Conservation (phyloP, 1,140 invertebrate species). For the Bilobella aurantiaca region DNA sequence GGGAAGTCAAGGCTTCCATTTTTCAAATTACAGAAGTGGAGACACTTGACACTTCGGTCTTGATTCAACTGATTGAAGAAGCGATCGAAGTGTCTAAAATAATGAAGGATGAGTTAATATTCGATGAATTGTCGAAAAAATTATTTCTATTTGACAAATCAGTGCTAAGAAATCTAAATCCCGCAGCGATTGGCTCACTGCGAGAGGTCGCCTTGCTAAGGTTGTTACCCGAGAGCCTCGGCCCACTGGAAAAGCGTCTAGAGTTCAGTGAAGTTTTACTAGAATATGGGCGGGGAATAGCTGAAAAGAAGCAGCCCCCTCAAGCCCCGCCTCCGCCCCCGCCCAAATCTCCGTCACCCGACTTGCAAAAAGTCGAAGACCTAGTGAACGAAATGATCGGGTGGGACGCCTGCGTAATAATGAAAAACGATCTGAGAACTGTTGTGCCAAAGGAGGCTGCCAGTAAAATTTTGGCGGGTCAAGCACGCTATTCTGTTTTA, state of each 20-base stretch:
- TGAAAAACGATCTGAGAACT: slow-evolving; percentile 62
- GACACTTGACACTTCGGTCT: not conserved
- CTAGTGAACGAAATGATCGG: slow-evolving; percentile 33
- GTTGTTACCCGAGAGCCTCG: not conserved
- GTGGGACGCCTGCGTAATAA: slow-evolving; percentile 47
- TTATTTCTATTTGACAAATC: not conserved
- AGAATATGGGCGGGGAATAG: slow-evolving; percentile 1
- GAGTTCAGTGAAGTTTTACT: not conserved
- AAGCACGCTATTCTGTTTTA: slow-evolving; percentile 62
- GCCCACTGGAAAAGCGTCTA: not conserved
- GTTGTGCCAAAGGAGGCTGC: slow-evolving; percentile 64
- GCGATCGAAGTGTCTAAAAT: not conserved
- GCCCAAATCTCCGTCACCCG: not conserved
- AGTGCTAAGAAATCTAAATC: not conserved
- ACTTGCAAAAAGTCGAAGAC: slow-evolving; percentile 21
- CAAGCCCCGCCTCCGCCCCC: too few species aligned
- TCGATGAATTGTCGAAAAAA: not conserved
- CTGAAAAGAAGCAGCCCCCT: too few species aligned
- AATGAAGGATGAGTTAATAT: not conserved
- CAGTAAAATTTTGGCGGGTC: slow-evolving; percentile 58
- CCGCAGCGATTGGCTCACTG: not conserved
- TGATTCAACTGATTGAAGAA: not conserved
- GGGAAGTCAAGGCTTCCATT: not conserved
- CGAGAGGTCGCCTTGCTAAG: not conserved
- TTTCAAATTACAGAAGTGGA: not conserved